These are phyloP conservation scores for Ceratina calcarata DNA, from an alignment of 1,140 invertebrate species.

Conservation along the genomic window DNA sequence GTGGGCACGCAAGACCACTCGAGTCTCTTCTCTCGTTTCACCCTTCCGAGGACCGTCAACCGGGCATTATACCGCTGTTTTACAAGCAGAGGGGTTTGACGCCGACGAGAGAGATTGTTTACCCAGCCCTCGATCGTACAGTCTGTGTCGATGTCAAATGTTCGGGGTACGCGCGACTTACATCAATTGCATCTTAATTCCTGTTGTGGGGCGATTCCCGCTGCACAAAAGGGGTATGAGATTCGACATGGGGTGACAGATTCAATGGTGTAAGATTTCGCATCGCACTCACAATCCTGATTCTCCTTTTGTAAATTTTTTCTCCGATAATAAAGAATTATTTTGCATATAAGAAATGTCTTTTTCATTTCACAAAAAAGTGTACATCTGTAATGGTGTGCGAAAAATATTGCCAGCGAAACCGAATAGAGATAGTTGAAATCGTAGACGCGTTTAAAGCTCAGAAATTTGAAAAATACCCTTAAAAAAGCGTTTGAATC, in stretches of 20 bases:
- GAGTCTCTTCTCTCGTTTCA: background rate
- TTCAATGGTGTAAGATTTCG: no score
- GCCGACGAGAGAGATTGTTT: constrained; percentile 23
- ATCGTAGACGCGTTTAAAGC: no score
- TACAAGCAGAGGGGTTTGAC: constrained; percentile 5
- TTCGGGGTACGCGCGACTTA: background rate
- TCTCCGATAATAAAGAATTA: no score
- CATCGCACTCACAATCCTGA: no score
- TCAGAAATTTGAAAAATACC: background rate
- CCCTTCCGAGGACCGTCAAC: background rate
- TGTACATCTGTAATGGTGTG: no score
- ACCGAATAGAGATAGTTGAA: background rate
- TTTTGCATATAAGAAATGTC: no score
- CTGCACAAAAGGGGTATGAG: no score
- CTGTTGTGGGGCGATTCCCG: background rate
- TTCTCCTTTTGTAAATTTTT: no score
- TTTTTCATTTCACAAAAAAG: no score
- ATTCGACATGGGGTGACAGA: no score
- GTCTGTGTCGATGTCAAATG: constrained; percentile 36
- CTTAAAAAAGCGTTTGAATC: background rate
- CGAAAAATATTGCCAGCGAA: no score
- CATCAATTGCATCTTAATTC: background rate
- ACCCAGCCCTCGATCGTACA: constrained; percentile 13
- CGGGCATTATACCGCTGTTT: constrained; percentile 39
- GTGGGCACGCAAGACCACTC: constrained; percentile 43